phyloP scores from a whole-genome alignment of 2,113 vertebrate genomes.

The Chionodraco myersi region DNA sequence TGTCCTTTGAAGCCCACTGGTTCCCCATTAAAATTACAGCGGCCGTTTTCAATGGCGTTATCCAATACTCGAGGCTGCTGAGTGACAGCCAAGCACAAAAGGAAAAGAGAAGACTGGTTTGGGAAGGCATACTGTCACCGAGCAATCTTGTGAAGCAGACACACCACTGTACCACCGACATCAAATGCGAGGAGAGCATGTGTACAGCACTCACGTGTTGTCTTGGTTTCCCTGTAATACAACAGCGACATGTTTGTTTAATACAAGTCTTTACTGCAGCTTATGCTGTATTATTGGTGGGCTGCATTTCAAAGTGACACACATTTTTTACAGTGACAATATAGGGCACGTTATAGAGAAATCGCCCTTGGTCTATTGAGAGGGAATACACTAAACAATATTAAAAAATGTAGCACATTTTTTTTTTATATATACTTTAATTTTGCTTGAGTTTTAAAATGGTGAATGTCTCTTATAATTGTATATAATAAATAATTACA shows the following conservation, averaged over 20 bases:
- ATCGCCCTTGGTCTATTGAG: background rate
- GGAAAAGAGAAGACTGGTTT: conserved; percentile 42
- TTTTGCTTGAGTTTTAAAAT: no score
- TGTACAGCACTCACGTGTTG: conserved; percentile 5
- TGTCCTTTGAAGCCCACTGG: conserved; percentile 76
- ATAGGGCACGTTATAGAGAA: background rate
- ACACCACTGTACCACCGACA: conserved; percentile 29
- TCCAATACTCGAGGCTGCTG: conserved; percentile 75
- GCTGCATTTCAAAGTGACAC: conserved; percentile 44
- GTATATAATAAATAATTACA: background rate
- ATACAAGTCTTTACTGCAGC: conserved; percentile 1
- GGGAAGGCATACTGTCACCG: conserved; percentile 51
- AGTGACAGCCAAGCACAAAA: conserved; percentile 69
- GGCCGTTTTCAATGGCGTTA: conserved; percentile 71
- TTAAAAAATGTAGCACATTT: background rate
- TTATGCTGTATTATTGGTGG: conserved; percentile 16
- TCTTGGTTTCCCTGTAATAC: conserved; percentile 22
- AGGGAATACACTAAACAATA: background rate
- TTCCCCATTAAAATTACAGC: conserved; percentile 72
- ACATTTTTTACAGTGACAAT: conserved; percentile 33
- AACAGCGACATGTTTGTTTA: conserved; percentile 21
- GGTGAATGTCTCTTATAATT: background rate
- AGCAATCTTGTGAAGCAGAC: conserved; percentile 56
- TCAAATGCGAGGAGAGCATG: conserved; percentile 32
- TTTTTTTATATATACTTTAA: background rate